phyloP scores from a whole-genome alignment of 1,140 invertebrate species.

The Ephestia elutella region DNA sequence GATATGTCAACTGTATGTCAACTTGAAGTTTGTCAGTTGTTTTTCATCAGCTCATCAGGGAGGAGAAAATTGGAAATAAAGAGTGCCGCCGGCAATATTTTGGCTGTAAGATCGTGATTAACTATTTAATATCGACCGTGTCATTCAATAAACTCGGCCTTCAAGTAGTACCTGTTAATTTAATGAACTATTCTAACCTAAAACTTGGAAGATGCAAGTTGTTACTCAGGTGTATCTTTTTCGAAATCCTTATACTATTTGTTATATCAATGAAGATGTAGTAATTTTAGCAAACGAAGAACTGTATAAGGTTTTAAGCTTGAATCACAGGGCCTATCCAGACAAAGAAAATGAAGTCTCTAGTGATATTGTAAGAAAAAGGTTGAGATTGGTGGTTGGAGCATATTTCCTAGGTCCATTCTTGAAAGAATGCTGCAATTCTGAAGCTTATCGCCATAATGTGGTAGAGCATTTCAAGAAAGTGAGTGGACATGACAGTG shows the following conservation, averaged over 20 bases:
- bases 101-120: too few species aligned
- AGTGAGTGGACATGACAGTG: conserved; percentile 30
- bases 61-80: too few species aligned
- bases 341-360: conserved; percentile 1
- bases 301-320: conserved; percentile 20
- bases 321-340: neutral
- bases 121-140: too few species aligned
- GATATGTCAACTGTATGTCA: too few species aligned
- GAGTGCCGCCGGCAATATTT: too few species aligned
- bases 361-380: conserved; percentile 15
- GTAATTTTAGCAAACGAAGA: conserved; percentile 37
- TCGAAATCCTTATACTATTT: conserved; percentile 42
- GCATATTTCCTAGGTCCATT: conserved; percentile 56
- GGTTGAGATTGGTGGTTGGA: conserved; percentile 34
- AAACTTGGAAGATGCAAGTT: conserved; percentile 40
- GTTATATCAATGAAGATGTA: conserved; percentile 45
- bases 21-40: too few species aligned
- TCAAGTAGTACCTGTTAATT: neutral
- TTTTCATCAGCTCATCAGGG: too few species aligned
- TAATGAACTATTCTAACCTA: conserved; percentile 10
- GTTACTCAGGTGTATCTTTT: conserved; percentile 46
- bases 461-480: conserved; percentile 41
- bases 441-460: conserved; percentile 44
- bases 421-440: conserved; percentile 51
- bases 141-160: too few species aligned